phyloP scores from a whole-genome alignment of 2,113 vertebrate genomes.

The Daphoenositta chrysoptera region DNA sequence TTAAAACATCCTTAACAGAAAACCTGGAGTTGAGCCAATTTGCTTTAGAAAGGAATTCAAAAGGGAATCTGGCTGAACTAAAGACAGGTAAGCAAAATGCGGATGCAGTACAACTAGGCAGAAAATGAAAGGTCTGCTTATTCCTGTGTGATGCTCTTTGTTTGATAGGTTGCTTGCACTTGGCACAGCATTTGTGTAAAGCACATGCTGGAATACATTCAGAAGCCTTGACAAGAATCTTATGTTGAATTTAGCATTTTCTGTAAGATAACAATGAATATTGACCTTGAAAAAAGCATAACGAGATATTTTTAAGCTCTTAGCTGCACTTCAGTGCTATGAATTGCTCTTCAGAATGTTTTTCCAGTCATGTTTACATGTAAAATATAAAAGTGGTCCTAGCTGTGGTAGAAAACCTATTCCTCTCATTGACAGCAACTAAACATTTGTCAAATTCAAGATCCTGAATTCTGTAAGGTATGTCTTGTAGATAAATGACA shows the following conservation, averaged over 20 bases:
- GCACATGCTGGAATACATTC: not conserved
- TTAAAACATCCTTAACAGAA: slow-evolving; percentile 1
- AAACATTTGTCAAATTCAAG: not conserved
- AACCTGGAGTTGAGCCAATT: slow-evolving; percentile 2
- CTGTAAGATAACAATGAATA: not conserved
- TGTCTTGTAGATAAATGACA: not conserved
- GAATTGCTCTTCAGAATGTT: not conserved
- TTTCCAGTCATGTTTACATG: not conserved
- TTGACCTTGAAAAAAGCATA: not conserved
- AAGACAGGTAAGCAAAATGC: not conserved
- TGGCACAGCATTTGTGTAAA: not conserved
- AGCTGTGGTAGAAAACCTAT: not conserved
- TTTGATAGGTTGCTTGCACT: slow-evolving; percentile 17
- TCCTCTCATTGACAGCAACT: not conserved
- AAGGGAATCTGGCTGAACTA: not conserved
- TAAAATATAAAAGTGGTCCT: not conserved
- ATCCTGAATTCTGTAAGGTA: not conserved
- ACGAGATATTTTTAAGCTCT: not conserved
- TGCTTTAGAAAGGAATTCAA: not conserved
- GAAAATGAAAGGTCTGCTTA: not conserved
- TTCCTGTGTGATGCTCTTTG: not conserved
- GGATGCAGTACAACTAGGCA: not conserved
- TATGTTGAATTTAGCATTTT: not conserved
- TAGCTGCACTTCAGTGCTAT: not conserved
- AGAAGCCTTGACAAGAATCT: not conserved